Conservation (phyloP, 2,113 vertebrate species). For the Motacilla tschutschensis region DNA sequence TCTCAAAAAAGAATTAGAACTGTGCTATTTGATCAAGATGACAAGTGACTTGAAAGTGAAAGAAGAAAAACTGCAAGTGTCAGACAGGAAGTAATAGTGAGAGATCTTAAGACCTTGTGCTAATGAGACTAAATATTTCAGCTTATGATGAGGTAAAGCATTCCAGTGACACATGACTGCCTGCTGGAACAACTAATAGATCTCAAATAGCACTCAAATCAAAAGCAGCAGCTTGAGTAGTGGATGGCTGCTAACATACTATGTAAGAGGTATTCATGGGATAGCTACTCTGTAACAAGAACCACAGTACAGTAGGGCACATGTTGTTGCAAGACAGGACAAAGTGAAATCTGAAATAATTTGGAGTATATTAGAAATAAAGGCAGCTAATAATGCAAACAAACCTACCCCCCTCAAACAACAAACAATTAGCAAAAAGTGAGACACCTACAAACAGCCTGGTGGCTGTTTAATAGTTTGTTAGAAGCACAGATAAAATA, state of each 20-base stretch:
- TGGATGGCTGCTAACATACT: neutral
- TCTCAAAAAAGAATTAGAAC: neutral
- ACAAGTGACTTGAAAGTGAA: neutral
- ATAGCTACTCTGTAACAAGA: neutral
- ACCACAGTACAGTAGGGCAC: neutral
- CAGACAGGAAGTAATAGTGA: neutral
- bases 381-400: neutral
- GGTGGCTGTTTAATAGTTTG: neutral
- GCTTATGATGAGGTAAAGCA: neutral
- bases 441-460: neutral
- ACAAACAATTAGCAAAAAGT: neutral
- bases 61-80: neutral
- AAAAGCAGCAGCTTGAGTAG: neutral
- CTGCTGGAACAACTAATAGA: neutral
- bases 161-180: neutral
- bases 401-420: neutral
- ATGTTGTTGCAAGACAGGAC: neutral
- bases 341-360: neutral
- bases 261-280: neutral
- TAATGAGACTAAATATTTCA: neutral
- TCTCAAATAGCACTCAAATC: neutral
- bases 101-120: neutral
- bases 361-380: neutral
- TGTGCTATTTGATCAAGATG: neutral
- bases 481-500: neutral